Evolutionary conservation across 2,888 invertebrate genomes (phyloP).

Genomic region (Drosophila phalerata): DNA sequence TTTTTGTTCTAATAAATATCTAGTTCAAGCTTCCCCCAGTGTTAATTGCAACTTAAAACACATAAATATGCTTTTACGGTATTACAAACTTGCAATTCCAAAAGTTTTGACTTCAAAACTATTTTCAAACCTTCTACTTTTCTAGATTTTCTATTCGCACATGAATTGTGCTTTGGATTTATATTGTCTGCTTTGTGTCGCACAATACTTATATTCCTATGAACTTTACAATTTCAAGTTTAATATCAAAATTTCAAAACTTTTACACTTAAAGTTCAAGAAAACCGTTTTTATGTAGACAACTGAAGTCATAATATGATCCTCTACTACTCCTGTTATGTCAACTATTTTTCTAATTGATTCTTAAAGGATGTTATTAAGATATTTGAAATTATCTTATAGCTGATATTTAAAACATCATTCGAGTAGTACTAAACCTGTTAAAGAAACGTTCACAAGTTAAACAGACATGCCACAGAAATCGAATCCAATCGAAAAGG

Average conservation of each 20-base stretch:
- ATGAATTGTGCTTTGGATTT: neutral
- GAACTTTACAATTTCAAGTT: neutral
- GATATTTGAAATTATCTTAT: neutral
- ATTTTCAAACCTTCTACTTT: neutral
- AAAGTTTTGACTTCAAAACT: neutral
- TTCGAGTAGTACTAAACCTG: too few relatives aligned
- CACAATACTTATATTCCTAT: neutral
- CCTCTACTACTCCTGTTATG: too few relatives aligned
- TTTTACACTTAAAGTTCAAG: too few relatives aligned
- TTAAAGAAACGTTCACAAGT: too few relatives aligned
- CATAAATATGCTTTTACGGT: neutral
- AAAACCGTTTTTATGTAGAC: neutral
- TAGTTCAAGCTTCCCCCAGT: neutral
- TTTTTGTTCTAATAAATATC: constrained; percentile 17
- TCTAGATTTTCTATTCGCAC: neutral
- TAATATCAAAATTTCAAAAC: neutral
- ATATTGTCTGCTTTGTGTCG: neutral
- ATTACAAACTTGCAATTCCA: neutral
- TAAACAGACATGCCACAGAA: too few relatives aligned
- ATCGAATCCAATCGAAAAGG: too few relatives aligned
- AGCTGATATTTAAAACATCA: neutral
- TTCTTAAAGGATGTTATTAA: neutral
- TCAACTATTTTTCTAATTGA: neutral
- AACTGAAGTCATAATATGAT: neutral
- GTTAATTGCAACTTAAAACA: neutral